Percentiles rank a stretch among this genome's conserved stretches.
Evolutionary conservation across 2,888 invertebrate genomes (phyloP).

Genomic region (Ichneumoninae sp.): DNA sequence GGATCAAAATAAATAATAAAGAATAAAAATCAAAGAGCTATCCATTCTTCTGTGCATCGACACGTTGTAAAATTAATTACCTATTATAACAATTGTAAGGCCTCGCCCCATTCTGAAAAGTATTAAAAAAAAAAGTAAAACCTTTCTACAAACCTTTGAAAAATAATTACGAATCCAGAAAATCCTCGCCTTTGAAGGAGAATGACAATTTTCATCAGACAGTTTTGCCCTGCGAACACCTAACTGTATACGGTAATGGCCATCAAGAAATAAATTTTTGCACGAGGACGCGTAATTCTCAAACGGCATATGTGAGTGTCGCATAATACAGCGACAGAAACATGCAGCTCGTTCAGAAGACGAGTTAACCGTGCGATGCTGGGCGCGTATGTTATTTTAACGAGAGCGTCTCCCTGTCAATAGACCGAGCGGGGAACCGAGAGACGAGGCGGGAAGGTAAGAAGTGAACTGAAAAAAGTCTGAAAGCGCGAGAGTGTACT

Average conservation of each 20-base stretch:
- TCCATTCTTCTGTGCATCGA: too few relatives aligned
- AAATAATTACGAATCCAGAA: too few relatives aligned
- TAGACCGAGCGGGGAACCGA: neutral
- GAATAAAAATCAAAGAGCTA: neutral
- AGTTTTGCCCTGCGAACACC: neutral
- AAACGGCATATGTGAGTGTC: neutral
- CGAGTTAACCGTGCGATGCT: neutral
- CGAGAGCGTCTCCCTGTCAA: conserved; percentile 13
- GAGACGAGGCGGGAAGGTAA: neutral
- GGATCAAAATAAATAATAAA: too few relatives aligned
- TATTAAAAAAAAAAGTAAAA: neutral
- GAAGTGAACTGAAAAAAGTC: neutral
- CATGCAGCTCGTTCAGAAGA: neutral
- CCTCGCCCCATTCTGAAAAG: neutral
- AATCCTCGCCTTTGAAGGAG: neutral
- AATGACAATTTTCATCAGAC: neutral
- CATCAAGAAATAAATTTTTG: neutral
- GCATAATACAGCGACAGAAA: neutral
- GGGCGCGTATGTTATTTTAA: neutral
- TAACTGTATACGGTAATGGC: neutral
- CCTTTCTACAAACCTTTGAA: too few relatives aligned
- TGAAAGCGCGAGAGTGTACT: conserved; percentile 16
- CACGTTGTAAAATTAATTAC: too few relatives aligned
- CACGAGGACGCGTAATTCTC: neutral
- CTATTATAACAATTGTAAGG: neutral